A percentile compares a stretch with the other conserved stretches of the same genome.
Conservation (phyloP, 2,797 vertebrate species). For the Urophycis tenuis region DNA sequence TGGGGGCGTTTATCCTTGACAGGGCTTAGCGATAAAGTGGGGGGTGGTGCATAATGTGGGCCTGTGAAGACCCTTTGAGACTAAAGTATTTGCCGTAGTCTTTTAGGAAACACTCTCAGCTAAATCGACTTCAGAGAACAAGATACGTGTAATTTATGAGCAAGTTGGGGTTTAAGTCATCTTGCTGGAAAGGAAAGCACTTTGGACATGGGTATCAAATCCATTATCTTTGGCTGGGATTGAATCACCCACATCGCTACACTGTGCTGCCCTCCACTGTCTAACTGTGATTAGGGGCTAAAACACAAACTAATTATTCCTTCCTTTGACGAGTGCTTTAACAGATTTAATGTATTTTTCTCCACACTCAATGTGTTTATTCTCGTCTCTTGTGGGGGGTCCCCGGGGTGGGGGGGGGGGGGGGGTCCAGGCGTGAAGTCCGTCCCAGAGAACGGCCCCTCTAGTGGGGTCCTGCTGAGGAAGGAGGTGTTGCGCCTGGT, state of each 20-base stretch:
- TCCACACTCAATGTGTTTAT: neutral
- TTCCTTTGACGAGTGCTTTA: neutral
- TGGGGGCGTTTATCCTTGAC: neutral
- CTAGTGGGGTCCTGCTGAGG: constrained; percentile 87
- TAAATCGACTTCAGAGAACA: neutral
- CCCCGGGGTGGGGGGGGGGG: neutral
- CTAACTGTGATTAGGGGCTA: too few relatives aligned
- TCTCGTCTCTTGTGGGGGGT: neutral
- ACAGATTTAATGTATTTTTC: too few relatives aligned
- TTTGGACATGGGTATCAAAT: too few relatives aligned
- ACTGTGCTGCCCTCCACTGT: neutral
- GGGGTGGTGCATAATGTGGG: neutral
- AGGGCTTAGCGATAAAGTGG: neutral
- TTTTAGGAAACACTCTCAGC: neutral
- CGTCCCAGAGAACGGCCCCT: constrained; percentile 90
- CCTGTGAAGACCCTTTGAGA: neutral
- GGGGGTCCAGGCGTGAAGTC: constrained; percentile 77
- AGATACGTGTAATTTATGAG: neutral
- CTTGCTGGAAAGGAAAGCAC: too few relatives aligned
- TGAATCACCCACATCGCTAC: too few relatives aligned
- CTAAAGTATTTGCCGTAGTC: neutral
- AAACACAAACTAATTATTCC: neutral
- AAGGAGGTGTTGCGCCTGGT: constrained; percentile 96
- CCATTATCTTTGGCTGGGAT: too few relatives aligned
- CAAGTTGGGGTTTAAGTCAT: neutral